phyloP scores from a whole-genome alignment of 92 coral and sea anemone species.

The Porites cylindrica region DNA sequence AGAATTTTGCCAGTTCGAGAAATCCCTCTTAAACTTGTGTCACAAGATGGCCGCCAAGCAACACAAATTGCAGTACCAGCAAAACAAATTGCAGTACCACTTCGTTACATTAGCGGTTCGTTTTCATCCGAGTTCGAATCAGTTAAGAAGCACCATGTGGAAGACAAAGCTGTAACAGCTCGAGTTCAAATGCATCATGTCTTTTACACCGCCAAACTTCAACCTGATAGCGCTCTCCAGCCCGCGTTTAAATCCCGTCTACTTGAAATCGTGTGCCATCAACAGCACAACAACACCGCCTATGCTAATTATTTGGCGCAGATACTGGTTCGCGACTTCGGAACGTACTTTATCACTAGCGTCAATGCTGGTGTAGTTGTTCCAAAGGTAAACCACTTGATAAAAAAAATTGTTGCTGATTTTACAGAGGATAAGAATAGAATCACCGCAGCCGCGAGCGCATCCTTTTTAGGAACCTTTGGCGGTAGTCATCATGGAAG shows the following conservation, averaged over 20 bases:
- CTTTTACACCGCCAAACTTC: constrained; percentile 75
- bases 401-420: no score
- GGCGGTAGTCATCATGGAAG: constrained; percentile 5
- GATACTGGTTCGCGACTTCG: constrained; percentile 90
- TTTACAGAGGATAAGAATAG: no score
- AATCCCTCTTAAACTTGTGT: no score
- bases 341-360: no score
- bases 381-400: no score
- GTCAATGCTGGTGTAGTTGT: no score
- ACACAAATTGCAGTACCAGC: neutral
- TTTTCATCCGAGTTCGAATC: constrained; percentile 77
- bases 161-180: constrained; percentile 85
- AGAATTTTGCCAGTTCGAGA: no score
- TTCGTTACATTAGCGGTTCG: neutral
- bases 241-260: constrained; percentile 87
- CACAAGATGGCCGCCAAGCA: no score
- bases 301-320: constrained; percentile 84
- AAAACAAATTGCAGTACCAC: no score
- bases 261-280: constrained; percentile 85
- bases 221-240: constrained; percentile 83
- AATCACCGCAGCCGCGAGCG: no score
- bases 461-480: no score
- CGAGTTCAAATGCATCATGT: constrained; percentile 84
- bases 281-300: constrained; percentile 88
- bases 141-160: constrained; percentile 87